Conservation (phyloP, 1,140 invertebrate genomes). For the Polypedilum pembai region DNA sequence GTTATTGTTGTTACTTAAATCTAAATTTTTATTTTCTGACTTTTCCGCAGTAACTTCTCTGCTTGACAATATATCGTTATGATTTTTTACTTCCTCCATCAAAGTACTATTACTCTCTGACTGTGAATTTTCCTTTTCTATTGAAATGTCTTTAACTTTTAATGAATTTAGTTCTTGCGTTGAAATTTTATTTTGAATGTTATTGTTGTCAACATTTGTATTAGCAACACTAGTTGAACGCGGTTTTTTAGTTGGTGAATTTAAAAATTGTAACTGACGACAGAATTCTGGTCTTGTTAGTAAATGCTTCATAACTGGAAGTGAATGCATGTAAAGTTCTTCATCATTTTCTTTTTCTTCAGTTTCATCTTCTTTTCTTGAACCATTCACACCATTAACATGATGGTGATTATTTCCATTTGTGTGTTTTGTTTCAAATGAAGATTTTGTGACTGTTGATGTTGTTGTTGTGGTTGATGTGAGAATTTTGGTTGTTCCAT, state of each 20-base stretch:
- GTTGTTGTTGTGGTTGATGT: constrained; percentile 41
- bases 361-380: constrained; percentile 1
- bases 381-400: neutral
- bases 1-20: constrained; percentile 1
- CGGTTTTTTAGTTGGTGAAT: constrained; percentile 35
- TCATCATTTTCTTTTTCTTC: constrained; percentile 26
- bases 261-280: constrained; percentile 55
- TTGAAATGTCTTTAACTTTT: neutral
- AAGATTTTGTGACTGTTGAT: constrained; percentile 44
- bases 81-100: neutral
- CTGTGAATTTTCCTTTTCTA: neutral
- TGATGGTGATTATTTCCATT: constrained; percentile 31
- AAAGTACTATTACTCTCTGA: neutral
- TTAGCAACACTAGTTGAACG: constrained; percentile 30
- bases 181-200: neutral
- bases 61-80: neutral
- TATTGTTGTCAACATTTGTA: neutral
- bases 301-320: constrained; percentile 71
- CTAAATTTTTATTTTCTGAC: constrained; percentile 8
- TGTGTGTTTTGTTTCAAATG: constrained; percentile 41
- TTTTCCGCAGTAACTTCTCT: neutral
- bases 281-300: constrained; percentile 78
- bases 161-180: neutral
- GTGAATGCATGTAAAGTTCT: constrained; percentile 31
- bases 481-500: constrained; percentile 51